Conservation (phyloP, 2,888 invertebrate genomes). For the Andrena trimmerana region DNA sequence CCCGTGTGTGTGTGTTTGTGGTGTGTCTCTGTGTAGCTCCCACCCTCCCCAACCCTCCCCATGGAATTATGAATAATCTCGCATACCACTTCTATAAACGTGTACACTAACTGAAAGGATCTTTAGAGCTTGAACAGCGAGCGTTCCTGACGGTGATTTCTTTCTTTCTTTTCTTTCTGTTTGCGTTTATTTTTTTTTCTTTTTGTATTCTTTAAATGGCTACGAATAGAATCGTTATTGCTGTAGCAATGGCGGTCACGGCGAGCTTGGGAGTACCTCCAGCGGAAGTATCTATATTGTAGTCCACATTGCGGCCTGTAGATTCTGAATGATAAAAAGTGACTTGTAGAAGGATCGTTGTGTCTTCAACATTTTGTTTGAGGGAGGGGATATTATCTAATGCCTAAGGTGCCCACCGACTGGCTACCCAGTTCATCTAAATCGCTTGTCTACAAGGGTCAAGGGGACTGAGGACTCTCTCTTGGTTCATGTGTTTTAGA, state of each 20-base stretch:
- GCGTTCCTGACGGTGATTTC: conserved; percentile 52
- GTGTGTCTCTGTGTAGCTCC: conserved; percentile 27
- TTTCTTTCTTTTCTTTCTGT: background rate
- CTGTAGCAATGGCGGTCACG: conserved; percentile 81
- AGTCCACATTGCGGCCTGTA: conserved; percentile 80
- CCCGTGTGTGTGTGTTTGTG: background rate
- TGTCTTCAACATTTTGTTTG: conserved; percentile 50
- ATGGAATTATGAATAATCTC: conserved; percentile 35
- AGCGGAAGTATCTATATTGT: conserved; percentile 76
- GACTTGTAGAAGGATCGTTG: conserved; percentile 73
- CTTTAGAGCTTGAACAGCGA: conserved; percentile 58
- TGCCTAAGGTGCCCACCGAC: conserved; percentile 53
- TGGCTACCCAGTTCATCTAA: conserved; percentile 55
- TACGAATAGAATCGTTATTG: conserved; percentile 81
- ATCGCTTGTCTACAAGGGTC: conserved; percentile 62
- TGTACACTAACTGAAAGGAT: conserved; percentile 47
- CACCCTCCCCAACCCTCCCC: conserved; percentile 13
- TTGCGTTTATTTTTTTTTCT: background rate
- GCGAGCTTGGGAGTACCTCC: conserved; percentile 82
- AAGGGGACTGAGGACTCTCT: conserved; percentile 67
- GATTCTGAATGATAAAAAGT: conserved; percentile 84
- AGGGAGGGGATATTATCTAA: conserved; percentile 37
- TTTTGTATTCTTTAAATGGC: conserved; percentile 67
- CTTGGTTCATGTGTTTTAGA: background rate
- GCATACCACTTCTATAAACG: conserved; percentile 49